Base-by-base conservation (phyloP, 2,888 invertebrate genomes). In the Orthonychiurus folsomi region DNA sequence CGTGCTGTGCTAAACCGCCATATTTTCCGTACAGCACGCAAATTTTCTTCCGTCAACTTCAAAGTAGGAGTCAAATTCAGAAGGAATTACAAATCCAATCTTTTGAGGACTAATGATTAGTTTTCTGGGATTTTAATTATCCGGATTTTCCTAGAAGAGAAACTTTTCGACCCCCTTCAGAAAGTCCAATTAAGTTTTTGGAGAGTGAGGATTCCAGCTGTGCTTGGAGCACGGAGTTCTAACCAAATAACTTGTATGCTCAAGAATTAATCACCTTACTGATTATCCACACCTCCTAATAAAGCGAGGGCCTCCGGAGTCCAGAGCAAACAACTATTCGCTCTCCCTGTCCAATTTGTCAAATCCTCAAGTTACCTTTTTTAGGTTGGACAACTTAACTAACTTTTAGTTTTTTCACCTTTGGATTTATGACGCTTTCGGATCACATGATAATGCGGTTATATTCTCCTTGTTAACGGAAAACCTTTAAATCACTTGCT, bases 181-280 rank as follows among this genome's bases (percentile, higher is more conserved):
- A 37, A 37, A 37, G 37, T 37, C 37, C 37, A 37, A 37, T 37
- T 37, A 37, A 37, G 37, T n/a, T n/a, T n/a, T n/a, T n/a, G n/a
- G n/a, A n/a, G n/a, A n/a, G n/a, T n/a, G n/a, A n/a, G n/a, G n/a
- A n/a, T n/a, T n/a, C n/a, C n/a, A n/a, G n/a, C n/a, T n/a, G n/a
- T n/a, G n/a, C n/a, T n/a, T n/a, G n/a, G n/a, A n/a, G n/a, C 15
- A 9, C 15, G 37, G 37, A 37, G 9, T 9, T 9, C 9, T 9
- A 37, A 37, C 5, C 15, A 9, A 37, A 37, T 37, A 5, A 37
- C 37, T 15, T 5, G 15, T 15, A 5, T 15, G 37, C 5, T 15
- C 15, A 9, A 37, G 37, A 15, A 37, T 37, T 37, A 37, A 5
- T 15, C 15, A 37, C 37, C 37, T 37, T 15, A 9, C 37, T 37